Base-by-base conservation (phyloP, 2,888 invertebrate genomes). In the Dicyrtoma fusca region DNA sequence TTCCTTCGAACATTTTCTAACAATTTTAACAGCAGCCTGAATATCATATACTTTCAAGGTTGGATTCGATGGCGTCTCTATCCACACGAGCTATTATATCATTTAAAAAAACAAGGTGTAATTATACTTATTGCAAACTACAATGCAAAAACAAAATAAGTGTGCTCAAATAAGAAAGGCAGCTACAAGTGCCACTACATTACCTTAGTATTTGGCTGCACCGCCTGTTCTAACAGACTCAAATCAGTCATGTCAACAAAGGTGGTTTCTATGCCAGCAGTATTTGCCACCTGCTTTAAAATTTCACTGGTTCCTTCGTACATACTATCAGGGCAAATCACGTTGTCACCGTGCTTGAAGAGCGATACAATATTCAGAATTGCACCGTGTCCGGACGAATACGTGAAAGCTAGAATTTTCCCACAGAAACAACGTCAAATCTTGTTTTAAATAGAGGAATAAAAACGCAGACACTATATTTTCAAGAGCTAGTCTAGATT, bases 21-120 rank as follows among this genome's bases (percentile, higher is more conserved):
- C 81, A 34, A 85, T 81, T 51, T 84, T 83, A 14, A 82, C 81
- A 11, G 86, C 83, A 1, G 83, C 84, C 44, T 81, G 81, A 69
- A 88, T 86, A 81, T 88, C 88, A 49, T 85, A 85, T 42, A 88
- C 80, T 78, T 86, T 85, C 81, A 88, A 81, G 19, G 85, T 84
- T 21, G 88, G 88, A 81, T 88, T 88, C 10, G 88, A 87, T 1
- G 88, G 88, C 1, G 87, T 86, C 81, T 88, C 88, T 66, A 88
- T 82, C 87, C 88, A 88, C 19, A 88, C 83, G 83, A 88, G 49
- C n/a, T 49, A 42, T n/a, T n/a, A n/a, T n/a, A n/a, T n/a, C n/a
- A n/a, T n/a, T n/a, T n/a, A n/a, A n/a, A n/a, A n/a, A n/a, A n/a
- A n/a, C n/a, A n/a, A n/a, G n/a, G n/a, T n/a, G n/a, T n/a, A n/a